These are phyloP conservation scores for Patella pellucida DNA, from an alignment of 2,888 invertebrate species.

Conservation along the genomic window DNA sequence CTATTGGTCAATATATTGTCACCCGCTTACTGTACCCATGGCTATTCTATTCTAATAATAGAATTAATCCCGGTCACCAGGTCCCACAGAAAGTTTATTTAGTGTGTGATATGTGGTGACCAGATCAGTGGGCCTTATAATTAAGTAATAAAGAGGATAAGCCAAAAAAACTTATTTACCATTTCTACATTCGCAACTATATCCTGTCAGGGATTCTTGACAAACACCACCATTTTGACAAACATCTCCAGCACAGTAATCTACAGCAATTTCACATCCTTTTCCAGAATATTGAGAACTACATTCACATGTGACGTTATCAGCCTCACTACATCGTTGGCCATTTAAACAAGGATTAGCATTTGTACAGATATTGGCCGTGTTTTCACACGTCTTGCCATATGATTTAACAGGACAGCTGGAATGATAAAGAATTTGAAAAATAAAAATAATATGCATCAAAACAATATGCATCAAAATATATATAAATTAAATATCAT, in stretches of 20 bases:
- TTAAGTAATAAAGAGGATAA: constrained; percentile 32
- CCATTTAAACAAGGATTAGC: constrained; percentile 89
- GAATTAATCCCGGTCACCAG: too few relatives aligned
- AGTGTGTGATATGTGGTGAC: too few relatives aligned
- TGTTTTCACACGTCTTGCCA: constrained; percentile 87
- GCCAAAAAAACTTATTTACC: constrained; percentile 44
- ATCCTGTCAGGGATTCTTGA: constrained; percentile 32
- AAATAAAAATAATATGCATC: too few relatives aligned
- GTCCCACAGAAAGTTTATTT: too few relatives aligned
- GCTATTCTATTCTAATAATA: too few relatives aligned
- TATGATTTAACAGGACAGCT: constrained; percentile 53
- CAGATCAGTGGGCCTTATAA: too few relatives aligned
- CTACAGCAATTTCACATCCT: constrained; percentile 86
- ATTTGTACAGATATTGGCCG: constrained; percentile 87
- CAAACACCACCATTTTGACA: constrained; percentile 53
- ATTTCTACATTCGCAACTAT: constrained; percentile 43
- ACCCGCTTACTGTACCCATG: too few relatives aligned
- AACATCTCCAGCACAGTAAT: constrained; percentile 79
- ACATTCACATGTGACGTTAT: constrained; percentile 76
- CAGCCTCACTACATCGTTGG: constrained; percentile 78
- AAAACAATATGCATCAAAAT: too few relatives aligned
- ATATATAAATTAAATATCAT: too few relatives aligned
- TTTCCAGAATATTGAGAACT: constrained; percentile 74
- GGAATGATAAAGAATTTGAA: constrained; percentile 13
- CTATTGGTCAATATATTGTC: too few relatives aligned